Evolutionary conservation across 1,140 invertebrate species (phyloP).

Genomic region (Drosophila jambulina): DNA sequence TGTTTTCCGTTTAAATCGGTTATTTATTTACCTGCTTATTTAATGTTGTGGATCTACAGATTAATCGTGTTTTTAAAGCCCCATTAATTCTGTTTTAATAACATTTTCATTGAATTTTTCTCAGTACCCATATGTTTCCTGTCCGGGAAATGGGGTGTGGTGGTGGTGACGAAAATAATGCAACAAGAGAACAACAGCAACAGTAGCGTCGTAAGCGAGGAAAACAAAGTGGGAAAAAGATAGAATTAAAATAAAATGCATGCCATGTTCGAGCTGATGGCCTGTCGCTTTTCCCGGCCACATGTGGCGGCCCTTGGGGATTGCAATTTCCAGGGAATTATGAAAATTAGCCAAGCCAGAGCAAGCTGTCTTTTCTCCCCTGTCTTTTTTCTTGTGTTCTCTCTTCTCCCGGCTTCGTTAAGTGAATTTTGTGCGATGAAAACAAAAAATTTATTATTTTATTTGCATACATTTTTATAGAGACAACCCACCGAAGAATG

Average conservation of each 20-base stretch:
- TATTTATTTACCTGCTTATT: not conserved
- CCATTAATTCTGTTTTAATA: constrained; percentile 9
- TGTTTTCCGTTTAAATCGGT: not conserved
- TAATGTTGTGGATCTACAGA: not conserved
- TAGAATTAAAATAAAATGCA: constrained; percentile 70
- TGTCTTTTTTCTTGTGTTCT: not conserved
- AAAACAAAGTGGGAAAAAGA: constrained; percentile 30
- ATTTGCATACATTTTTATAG: constrained; percentile 79
- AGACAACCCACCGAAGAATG: constrained; percentile 49
- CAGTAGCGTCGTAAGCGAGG: constrained; percentile 1
- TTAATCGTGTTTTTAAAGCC: not conserved
- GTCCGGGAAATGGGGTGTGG: constrained; percentile 48
- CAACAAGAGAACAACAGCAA: constrained; percentile 23
- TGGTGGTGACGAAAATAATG: constrained; percentile 53
- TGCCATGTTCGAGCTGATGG: constrained; percentile 68
- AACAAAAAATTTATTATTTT: constrained; percentile 68
- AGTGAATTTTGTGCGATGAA: constrained; percentile 62
- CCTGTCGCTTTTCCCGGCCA: constrained; percentile 73
- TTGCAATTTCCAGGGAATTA: constrained; percentile 74
- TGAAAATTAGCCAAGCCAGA: constrained; percentile 76
- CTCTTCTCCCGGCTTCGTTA: constrained; percentile 29
- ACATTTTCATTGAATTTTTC: constrained; percentile 1
- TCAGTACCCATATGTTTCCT: constrained; percentile 47
- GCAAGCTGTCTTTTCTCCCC: not conserved
- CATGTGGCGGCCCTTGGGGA: constrained; percentile 38